Conservation (phyloP, 2,888 invertebrate species). For the Pinctada fucata region DNA sequence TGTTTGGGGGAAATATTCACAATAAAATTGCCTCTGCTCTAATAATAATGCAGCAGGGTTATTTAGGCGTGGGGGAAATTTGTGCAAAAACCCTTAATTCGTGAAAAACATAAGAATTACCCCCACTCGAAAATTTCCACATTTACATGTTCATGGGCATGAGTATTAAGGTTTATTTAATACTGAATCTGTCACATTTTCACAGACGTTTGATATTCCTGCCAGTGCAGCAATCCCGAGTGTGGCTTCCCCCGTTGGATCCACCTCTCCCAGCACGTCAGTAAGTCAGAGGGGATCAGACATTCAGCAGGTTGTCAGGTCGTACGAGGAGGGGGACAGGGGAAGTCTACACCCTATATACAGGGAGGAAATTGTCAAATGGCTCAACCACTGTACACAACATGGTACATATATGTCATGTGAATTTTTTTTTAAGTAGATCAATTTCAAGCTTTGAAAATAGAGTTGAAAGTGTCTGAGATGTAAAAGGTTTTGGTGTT, state of each 20-base stretch:
- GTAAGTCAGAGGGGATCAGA: constrained; percentile 15
- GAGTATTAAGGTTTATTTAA: neutral
- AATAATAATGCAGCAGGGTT: no score
- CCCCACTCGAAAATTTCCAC: no score
- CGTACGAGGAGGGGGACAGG: constrained; percentile 79
- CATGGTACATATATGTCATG: constrained; percentile 57
- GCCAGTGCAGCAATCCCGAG: constrained; percentile 26
- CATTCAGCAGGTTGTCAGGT: constrained; percentile 26
- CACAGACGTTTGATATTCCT: constrained; percentile 49
- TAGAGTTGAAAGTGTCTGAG: neutral
- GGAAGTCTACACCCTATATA: constrained; percentile 81
- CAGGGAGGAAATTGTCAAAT: constrained; percentile 79
- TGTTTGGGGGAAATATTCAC: no score
- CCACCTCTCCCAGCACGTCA: neutral
- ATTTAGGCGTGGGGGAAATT: no score
- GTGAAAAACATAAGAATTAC: no score
- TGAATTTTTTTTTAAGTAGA: neutral
- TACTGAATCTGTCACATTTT: neutral
- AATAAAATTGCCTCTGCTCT: no score
- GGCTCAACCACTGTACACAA: constrained; percentile 81
- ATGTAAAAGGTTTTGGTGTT: neutral
- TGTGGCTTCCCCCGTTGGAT: constrained; percentile 29
- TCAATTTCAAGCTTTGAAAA: neutral
- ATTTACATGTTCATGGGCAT: neutral
- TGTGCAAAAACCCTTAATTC: no score